Evolutionary conservation across 2,797 vertebrate species (phyloP).

Genomic region (Loriculus beryllinus): DNA sequence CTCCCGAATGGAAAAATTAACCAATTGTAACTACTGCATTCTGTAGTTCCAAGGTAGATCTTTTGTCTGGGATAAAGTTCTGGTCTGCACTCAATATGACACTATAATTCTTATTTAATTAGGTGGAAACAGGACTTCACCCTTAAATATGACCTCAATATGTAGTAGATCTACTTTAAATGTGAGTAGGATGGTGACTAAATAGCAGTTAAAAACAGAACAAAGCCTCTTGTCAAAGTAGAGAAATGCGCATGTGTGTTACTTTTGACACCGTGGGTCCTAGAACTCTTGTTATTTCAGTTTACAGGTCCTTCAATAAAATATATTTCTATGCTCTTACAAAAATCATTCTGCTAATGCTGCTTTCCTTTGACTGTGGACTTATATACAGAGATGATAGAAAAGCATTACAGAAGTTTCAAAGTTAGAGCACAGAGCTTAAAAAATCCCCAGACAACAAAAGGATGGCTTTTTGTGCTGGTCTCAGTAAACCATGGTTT

Average conservation of each 20-base stretch:
- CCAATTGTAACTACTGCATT: not conserved
- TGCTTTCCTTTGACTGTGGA: not conserved
- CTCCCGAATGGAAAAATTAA: not conserved
- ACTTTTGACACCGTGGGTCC: not conserved
- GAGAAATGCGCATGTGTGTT: not conserved
- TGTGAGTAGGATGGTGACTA: not conserved
- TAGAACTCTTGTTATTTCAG: not conserved
- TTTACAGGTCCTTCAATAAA: not conserved
- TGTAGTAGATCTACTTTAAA: not conserved
- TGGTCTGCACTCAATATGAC: not conserved
- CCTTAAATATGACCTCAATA: not conserved
- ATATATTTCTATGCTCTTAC: not conserved
- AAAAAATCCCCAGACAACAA: not conserved
- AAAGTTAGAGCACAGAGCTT: not conserved
- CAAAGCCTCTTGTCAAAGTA: not conserved
- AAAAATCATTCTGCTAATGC: not conserved
- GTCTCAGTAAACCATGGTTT: not conserved
- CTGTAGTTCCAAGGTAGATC: not conserved
- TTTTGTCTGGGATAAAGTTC: slow-evolving; percentile 2
- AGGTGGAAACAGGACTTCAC: not conserved
- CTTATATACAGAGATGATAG: not conserved
- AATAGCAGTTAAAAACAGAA: not conserved
- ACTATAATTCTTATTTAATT: not conserved
- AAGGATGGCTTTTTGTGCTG: not conserved
- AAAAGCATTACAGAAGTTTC: not conserved